Evolutionary conservation across 2,113 vertebrate genomes (phyloP).

Genomic region (Ursus arctos): DNA sequence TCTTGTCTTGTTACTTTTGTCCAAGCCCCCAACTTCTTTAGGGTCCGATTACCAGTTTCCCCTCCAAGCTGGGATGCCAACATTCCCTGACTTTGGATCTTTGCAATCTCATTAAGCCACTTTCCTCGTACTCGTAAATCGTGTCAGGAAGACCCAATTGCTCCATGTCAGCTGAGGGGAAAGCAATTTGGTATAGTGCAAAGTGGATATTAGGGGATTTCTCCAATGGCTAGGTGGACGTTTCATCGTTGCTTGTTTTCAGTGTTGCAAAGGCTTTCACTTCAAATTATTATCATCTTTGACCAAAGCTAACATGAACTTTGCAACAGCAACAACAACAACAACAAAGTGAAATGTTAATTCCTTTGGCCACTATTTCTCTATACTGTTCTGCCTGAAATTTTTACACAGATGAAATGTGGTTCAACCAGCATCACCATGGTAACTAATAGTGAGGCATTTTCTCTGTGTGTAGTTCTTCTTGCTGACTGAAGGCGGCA

Average conservation of each 20-base stretch:
- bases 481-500: conserved; percentile 74
- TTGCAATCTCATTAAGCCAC: neutral
- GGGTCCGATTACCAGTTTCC: neutral
- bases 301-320: conserved; percentile 58
- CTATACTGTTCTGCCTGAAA: conserved; percentile 16
- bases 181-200: conserved; percentile 15
- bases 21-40: neutral
- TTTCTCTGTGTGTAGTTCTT: conserved; percentile 73
- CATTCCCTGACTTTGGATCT: neutral
- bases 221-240: neutral
- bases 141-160: conserved; percentile 8
- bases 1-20: conserved; percentile 16
- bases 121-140: conserved; percentile 9
- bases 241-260: conserved; percentile 63
- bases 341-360: conserved; percentile 34
- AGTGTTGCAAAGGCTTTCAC: conserved; percentile 58
- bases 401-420: conserved; percentile 67
- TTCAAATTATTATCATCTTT: conserved; percentile 58
- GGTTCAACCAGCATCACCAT: conserved; percentile 65
- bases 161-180: neutral
- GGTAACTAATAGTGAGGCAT: conserved; percentile 27
- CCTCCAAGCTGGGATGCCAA: neutral
- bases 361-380: neutral
- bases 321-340: neutral
- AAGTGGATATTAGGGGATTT: conserved; percentile 58